Percentiles rank a stretch among this genome's conserved stretches.
Evolutionary conservation across 1,140 invertebrate genomes (phyloP).

Genomic region (Euwallacea fornicatus): DNA sequence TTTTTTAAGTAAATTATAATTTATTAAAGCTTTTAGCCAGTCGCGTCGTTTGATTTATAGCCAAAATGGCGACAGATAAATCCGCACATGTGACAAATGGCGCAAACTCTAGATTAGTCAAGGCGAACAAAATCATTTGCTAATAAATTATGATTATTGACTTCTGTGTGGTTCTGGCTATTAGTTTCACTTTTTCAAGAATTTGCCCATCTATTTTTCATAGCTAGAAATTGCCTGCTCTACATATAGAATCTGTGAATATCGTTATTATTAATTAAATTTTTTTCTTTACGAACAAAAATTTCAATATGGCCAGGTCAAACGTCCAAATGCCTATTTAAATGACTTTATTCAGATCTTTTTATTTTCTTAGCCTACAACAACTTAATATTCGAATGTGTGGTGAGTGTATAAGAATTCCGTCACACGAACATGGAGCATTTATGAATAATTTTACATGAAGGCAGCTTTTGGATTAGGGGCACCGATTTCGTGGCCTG

Average conservation of each 20-base stretch:
- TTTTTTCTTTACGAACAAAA: too few relatives aligned
- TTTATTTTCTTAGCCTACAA: too few relatives aligned
- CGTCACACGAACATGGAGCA: not conserved
- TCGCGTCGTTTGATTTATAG: conserved; percentile 7
- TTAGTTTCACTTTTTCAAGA: not conserved
- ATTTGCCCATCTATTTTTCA: not conserved
- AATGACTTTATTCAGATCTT: not conserved
- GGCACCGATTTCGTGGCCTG: not conserved
- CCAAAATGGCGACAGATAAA: conserved; percentile 8
- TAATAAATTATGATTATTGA: conserved; percentile 5
- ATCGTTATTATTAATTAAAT: too few relatives aligned
- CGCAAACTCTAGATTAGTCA: conserved; percentile 8
- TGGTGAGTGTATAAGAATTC: not conserved
- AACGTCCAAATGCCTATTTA: not conserved
- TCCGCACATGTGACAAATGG: conserved; percentile 9
- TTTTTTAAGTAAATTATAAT: not conserved
- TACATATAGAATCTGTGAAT: not conserved
- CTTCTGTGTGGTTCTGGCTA: conserved; percentile 10
- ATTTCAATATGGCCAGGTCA: not conserved
- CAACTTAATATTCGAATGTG: too few relatives aligned
- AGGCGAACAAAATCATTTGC: not conserved
- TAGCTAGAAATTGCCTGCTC: not conserved
- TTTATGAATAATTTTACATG: not conserved
- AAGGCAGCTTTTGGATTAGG: not conserved
- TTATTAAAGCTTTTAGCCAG: conserved; percentile 3